Percentiles rank a stretch among this genome's conserved stretches.
phyloP scores from a whole-genome alignment of 2,888 invertebrate species.

The Sinotaia quadrata region DNA sequence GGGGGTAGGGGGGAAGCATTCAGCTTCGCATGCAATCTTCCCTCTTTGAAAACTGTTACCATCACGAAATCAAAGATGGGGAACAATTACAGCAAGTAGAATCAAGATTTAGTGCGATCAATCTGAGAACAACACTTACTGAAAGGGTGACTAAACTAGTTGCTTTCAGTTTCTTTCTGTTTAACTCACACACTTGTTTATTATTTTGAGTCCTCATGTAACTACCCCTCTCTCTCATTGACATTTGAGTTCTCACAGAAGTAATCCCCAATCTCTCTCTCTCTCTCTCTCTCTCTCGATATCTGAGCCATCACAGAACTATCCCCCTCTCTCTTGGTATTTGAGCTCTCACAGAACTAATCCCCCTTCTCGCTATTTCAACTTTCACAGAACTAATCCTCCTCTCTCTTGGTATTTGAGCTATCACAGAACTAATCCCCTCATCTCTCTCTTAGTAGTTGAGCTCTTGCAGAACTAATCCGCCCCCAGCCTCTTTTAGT shows the following conservation, averaged over 20 bases:
- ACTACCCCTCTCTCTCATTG: neutral
- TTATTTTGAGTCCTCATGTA: neutral
- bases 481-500: neutral
- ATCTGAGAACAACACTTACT: too few species aligned
- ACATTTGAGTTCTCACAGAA: neutral
- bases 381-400: too few species aligned
- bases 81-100: too few species aligned
- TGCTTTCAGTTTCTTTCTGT: neutral
- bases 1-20: too few species aligned
- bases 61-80: too few species aligned
- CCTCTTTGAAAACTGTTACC: too few species aligned
- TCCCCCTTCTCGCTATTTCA: neutral
- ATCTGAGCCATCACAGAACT: neutral
- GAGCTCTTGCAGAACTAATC: too few species aligned
- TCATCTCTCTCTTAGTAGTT: too few species aligned
- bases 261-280: constrained; percentile 2
- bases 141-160: too few species aligned
- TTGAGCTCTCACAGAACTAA: neutral
- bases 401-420: too few species aligned
- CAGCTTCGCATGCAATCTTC: too few species aligned
- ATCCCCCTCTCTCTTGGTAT: neutral
- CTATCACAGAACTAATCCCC: neutral
- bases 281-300: constrained; percentile 6
- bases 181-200: neutral
- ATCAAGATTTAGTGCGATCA: too few species aligned